Evolutionary conservation across 2,888 invertebrate genomes (phyloP).

Genomic region (Brenthis ino): DNA sequence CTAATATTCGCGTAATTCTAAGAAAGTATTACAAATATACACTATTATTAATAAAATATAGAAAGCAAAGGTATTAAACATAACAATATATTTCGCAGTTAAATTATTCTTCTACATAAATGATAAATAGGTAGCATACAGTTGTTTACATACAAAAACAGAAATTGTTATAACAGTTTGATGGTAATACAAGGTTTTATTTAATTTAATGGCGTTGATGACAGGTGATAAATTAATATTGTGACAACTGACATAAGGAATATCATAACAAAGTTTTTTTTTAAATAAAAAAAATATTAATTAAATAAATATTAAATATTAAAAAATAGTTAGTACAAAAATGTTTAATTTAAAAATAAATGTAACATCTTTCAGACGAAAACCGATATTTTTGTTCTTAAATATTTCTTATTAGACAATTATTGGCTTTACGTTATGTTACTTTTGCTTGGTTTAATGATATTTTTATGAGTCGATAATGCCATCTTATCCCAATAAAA

Average conservation of each 20-base stretch:
- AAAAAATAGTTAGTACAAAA: too few species aligned
- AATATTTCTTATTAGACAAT: too few species aligned
- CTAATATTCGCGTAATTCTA: too few species aligned
- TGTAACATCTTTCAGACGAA: too few species aligned
- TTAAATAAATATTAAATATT: background rate
- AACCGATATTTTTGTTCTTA: too few species aligned
- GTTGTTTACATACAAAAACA: conserved; percentile 9
- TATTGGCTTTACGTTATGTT: too few species aligned
- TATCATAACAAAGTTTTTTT: too few species aligned
- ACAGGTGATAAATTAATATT: background rate
- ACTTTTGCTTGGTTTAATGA: too few species aligned
- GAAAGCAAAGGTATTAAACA: background rate
- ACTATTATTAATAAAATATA: background rate
- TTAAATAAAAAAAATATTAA: too few species aligned
- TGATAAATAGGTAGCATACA: background rate
- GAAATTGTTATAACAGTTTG: background rate
- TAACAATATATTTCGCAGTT: background rate
- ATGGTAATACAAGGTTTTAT: background rate
- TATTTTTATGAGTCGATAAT: background rate
- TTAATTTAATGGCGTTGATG: background rate
- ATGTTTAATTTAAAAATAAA: too few species aligned
- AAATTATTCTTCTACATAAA: background rate
- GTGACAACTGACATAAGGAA: too few species aligned
- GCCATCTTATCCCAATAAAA: conserved; percentile 3
- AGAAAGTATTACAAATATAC: too few species aligned